Base-by-base conservation (phyloP, 2,113 vertebrate species). In the Apodemus speciosus region DNA sequence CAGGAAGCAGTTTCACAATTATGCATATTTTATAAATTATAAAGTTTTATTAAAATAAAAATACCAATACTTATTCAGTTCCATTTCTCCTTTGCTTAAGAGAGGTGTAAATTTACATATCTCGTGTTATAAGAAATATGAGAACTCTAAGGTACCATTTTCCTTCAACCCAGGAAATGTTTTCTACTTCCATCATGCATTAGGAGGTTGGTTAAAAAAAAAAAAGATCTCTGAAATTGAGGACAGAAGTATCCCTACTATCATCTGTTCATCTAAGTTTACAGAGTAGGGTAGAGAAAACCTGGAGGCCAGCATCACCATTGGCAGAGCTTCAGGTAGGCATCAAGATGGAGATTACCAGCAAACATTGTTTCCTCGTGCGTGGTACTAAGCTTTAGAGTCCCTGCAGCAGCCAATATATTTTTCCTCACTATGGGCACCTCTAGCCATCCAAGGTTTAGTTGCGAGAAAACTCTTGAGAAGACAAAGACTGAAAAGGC, bases 11-110 rank as follows among this genome's bases (percentile, higher is more conserved):
- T 56, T 76, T 53, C 5, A 40, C 38, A 30, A 8, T 32, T n/a
- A 84, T n/a, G 35, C 18, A 16, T 16, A 56, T 23, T 77, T 76
- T 27, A 0, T 58, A 92, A 94, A 64, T 49, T 76, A 35, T 11
- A 62, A 95, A 35, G 20, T 40, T 83, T 60, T 58, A 30, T 56
- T 77, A 46, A 77, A 85, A 49, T 53, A 43, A 84, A 88, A 76
- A 23, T 73, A 85, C 56, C 49, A 9, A 86, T 66, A 53, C 14
- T 32, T 35, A 40, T 75, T 23, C 62, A 73, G 83, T 53, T 62
- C 15, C n/a, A 23, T 79, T 85, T 35, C 13, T 32, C 92, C 6
- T 92, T 92, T 71, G 6, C 62, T 9, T 9, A 21, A 66, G 25
- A 71, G 46, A 90, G 75, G 53, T 32, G 1, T n/a, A 56, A 86